Percentiles rank a stretch among this genome's conserved stretches.
phyloP scores from a whole-genome alignment of 2,113 vertebrate genomes.

The Acanthisitta chloris region DNA sequence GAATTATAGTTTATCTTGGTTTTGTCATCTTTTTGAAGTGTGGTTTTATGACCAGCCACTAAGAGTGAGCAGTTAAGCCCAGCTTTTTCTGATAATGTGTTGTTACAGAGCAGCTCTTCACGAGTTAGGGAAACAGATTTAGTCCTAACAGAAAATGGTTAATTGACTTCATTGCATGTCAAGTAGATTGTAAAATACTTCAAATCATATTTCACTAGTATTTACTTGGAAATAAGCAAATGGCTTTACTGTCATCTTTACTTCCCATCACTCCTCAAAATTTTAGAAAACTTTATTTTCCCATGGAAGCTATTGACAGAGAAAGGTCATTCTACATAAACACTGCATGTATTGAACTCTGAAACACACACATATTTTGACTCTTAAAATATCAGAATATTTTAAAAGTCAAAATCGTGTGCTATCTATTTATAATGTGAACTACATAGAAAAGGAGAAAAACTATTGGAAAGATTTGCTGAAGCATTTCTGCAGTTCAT shows the following conservation, averaged over 20 bases:
- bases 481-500: conserved; percentile 39
- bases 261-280: neutral
- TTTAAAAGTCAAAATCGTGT: neutral
- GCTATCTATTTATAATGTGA: neutral
- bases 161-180: neutral
- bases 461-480: neutral
- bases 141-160: neutral
- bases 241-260: neutral
- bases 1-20: neutral
- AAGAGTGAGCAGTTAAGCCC: neutral
- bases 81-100: neutral
- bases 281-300: neutral
- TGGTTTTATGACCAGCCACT: neutral
- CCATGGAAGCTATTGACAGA: neutral
- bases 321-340: neutral
- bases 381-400: neutral
- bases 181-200: neutral
- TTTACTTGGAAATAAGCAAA: neutral
- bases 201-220: neutral
- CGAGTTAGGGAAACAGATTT: neutral
- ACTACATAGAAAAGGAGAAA: neutral
- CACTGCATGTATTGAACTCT: neutral
- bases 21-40: neutral
- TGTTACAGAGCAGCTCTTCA: neutral
- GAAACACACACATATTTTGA: neutral